Evolutionary conservation across 2,888 invertebrate genomes (phyloP), one percentile per base, ranked within the genome.

Genomic region (Diarsia mendica): DNA sequence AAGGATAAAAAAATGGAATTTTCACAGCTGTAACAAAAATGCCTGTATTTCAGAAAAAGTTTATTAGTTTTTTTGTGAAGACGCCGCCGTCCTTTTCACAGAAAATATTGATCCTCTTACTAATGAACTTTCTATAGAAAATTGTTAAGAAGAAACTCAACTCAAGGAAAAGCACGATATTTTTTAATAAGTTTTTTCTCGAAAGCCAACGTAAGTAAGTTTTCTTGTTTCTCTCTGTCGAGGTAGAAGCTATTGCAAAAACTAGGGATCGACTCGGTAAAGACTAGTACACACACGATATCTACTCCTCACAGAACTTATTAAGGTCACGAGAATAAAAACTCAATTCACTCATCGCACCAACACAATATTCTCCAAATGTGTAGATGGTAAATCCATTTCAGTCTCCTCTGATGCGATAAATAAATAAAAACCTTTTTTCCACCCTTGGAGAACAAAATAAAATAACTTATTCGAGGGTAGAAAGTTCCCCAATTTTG

Each of bases 341-440:
- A 63, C 69, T 67, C 79, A 78, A 74, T 79, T 75, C 64, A 67
- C 75, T 67, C 66, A 66, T 53, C 61, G 58, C 63, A 58, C 46
- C 33, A 65, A 65, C 39, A 65, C 64, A 80, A 77, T 83, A 63
- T 81, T 65, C 68, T 66, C 49, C 48, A 72, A 80, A 78, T 77
- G 72, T 72, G 65, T 33, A 63, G 67, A 75, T 81, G 73, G 58
- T 80, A 79, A 84, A 81, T 86, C 75, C 69, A 82, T 75, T 77
- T 65, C 63, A 65, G 64, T 75, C 70, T 71, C 33, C 75, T 9
- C 58, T 77, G 77, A 73, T 63, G 58, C 67, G 70, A 78, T 85
- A 86, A 84, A 86, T 80, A 80, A 84, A 84, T 79, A 84, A 74
- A 80, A 77, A 70, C 68, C 67, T 80, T 85, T 84, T 60, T 72